Evolutionary conservation across 2,797 vertebrate species (phyloP), one percentile per base, ranked within the genome.

Genomic region (Mionectes olivaceus): DNA sequence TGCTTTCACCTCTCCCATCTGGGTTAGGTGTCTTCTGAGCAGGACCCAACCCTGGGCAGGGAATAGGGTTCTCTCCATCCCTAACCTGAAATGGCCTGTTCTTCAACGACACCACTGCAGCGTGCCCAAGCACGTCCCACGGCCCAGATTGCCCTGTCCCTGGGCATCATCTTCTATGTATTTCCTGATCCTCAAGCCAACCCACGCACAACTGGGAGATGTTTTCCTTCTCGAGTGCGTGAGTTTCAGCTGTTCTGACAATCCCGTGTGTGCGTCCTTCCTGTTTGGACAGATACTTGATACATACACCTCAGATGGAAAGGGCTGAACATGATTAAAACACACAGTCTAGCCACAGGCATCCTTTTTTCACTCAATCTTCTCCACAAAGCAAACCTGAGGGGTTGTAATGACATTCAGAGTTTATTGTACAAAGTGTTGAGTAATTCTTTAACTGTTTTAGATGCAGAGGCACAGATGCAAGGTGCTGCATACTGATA

Each of bases 221-320:
- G 78, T 95, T 93, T 90, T 87, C 59, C 53, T 32, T 71, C 83
- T 89, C 2, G 1, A 77, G 75, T 90, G 92, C 9, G 1, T 92
- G 94, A 89, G 86, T 64, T 94, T 79, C 44, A 70, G 83, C 88
- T 92, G 70, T 93, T 94, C 86, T 1, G 25, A 67, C 67, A 59
- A 23, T 90, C 70, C 88, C 0, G 1, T 76, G 81, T 82, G 74
- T 74, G 78, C 0, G 15, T 80, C 83, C 83, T 93, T 96, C 94
- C 96, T 96, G 93, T 93, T 92, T 95, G 95, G 92, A 93, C 77
- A 81, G 90, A 93, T 15, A 94, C 46, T 94, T 87, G 89, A 91
- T 94, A 83, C 53, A 3, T 27, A 64, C 90, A 95, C 94, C 93
- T 96, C 95, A 68, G 5, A 84, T 47, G 49, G 87, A 77, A 92